These are phyloP conservation scores for Tapera naevia DNA, from an alignment of 2,797 vertebrate genomes.

Conservation along the genomic window DNA sequence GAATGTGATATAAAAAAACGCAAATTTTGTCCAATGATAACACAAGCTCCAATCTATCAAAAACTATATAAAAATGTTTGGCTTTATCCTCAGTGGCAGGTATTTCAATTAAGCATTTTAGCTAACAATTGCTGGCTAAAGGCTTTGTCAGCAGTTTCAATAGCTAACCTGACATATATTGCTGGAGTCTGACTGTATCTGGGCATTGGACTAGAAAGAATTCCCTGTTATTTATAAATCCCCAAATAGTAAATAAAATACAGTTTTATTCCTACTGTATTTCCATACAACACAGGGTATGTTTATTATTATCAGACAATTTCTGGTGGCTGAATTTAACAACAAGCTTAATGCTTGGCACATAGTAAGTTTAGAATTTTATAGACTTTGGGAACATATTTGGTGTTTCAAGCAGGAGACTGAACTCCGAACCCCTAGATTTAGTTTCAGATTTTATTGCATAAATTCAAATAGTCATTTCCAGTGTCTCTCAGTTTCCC, in stretches of 20 bases:
- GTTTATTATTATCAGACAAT: background rate
- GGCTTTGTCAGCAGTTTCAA: too few relatives aligned
- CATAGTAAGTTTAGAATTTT: background rate
- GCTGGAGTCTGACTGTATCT: background rate
- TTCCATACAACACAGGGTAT: fast-evolving
- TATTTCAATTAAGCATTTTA: too few relatives aligned
- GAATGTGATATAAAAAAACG: background rate
- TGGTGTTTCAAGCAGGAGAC: background rate
- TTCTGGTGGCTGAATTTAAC: background rate
- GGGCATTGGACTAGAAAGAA: background rate
- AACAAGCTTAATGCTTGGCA: background rate
- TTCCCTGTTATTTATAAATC: background rate
- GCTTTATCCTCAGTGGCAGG: too few relatives aligned
- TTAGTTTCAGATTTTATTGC: background rate
- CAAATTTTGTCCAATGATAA: background rate
- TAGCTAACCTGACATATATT: background rate
- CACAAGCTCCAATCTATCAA: too few relatives aligned
- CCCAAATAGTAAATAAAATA: background rate
- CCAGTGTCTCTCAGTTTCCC: background rate
- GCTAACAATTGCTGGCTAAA: too few relatives aligned
- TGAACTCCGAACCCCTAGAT: background rate
- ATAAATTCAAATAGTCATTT: background rate
- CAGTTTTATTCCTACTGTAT: background rate
- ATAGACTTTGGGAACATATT: background rate
- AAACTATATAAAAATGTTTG: too few relatives aligned